These are phyloP conservation scores for Peromyscus eremicus DNA, from an alignment of 2,797 vertebrate genomes.

Conservation along the genomic window DNA sequence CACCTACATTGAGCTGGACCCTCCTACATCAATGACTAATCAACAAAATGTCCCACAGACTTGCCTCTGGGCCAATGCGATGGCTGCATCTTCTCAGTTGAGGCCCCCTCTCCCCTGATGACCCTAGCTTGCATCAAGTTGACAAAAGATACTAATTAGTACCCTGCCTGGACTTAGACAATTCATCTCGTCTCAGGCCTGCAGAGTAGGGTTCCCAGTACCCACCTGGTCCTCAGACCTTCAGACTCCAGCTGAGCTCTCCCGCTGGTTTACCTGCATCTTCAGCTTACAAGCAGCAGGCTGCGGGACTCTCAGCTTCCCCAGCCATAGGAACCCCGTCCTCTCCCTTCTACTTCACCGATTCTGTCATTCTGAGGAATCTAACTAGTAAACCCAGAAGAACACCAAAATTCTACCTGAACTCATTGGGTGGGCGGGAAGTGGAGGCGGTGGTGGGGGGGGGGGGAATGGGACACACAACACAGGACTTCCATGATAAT, in stretches of 20 bases:
- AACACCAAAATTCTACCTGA: no score
- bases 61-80: background rate
- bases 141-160: background rate
- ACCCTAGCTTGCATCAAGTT: background rate
- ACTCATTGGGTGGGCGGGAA: no score
- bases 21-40: background rate
- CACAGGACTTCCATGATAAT: background rate
- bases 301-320: background rate
- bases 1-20: background rate
- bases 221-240: background rate
- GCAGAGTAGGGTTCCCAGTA: background rate
- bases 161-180: background rate
- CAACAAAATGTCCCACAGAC: background rate
- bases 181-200: no score
- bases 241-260: background rate
- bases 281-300: background rate
- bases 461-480: no score
- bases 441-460: no score
- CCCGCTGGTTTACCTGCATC: background rate
- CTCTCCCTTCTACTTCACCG: no score
- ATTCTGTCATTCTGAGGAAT: no score
- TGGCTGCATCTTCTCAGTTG: background rate
- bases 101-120: background rate
- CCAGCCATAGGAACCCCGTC: no score
- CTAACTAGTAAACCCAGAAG: no score